Evolutionary conservation across 2,113 vertebrate species (phyloP).

Genomic region (Eublepharis macularius): DNA sequence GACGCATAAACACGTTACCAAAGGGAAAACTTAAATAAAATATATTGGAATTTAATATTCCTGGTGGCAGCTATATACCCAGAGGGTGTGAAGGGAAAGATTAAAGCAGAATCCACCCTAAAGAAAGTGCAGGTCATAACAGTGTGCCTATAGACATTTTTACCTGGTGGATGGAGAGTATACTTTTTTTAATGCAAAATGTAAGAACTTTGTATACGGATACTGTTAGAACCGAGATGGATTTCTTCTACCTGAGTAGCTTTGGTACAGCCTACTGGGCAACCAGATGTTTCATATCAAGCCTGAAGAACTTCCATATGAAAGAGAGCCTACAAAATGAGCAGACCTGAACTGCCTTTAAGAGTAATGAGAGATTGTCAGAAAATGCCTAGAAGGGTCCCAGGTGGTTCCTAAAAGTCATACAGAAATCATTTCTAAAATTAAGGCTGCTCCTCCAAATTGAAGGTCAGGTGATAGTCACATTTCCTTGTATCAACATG

Average conservation of each 20-base stretch:
- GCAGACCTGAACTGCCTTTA: constrained; percentile 53
- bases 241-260: constrained; percentile 50
- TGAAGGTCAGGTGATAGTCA: not conserved
- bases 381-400: constrained; percentile 57
- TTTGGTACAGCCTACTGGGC: constrained; percentile 40
- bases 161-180: constrained; percentile 11
- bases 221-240: constrained; percentile 47
- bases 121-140: too few relatives aligned
- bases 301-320: constrained; percentile 44
- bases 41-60: too few relatives aligned
- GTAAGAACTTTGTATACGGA: constrained; percentile 31
- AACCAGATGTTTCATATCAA: constrained; percentile 70
- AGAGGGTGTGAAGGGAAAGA: too few relatives aligned
- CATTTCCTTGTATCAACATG: not conserved
- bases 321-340: constrained; percentile 51
- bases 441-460: not conserved
- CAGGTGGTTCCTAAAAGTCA: constrained; percentile 57
- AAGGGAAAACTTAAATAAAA: too few relatives aligned
- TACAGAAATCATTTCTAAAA: constrained; percentile 23
- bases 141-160: too few relatives aligned
- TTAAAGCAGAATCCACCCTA: too few relatives aligned
- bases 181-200: constrained; percentile 44
- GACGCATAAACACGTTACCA: too few relatives aligned
- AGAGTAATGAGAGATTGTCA: constrained; percentile 56
- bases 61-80: too few relatives aligned